phyloP scores from a whole-genome alignment of 2,888 invertebrate species.

The Heliconius hortense region DNA sequence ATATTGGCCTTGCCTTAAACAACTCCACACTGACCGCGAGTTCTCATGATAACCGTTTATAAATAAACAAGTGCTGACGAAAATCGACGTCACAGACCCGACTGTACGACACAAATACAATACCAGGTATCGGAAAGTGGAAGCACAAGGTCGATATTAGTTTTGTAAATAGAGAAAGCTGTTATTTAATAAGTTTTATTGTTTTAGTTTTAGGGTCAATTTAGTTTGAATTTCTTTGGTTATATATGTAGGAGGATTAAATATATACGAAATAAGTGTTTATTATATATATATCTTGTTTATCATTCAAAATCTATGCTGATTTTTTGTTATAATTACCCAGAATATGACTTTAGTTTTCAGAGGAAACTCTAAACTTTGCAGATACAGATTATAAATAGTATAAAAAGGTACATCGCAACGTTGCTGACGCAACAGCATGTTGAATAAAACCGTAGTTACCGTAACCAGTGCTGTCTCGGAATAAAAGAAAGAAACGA shows the following conservation, averaged over 20 bases:
- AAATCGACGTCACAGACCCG: constrained; percentile 41
- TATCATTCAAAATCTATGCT: background rate
- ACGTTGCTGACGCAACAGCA: constrained; percentile 6
- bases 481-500: constrained; percentile 5
- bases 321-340: background rate
- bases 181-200: background rate
- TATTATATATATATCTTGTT: background rate
- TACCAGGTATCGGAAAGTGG: constrained; percentile 26
- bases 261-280: background rate
- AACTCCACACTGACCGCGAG: constrained; percentile 14
- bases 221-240: background rate
- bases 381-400: background rate
- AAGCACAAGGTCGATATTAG: constrained; percentile 31
- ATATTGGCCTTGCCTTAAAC: background rate
- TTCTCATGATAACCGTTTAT: constrained; percentile 14
- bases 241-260: too few species aligned
- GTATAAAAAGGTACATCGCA: background rate
- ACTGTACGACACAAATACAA: constrained; percentile 10
- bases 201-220: background rate
- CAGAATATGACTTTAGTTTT: background rate
- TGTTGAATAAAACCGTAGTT: constrained; percentile 5
- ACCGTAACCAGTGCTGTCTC: constrained; percentile 17
- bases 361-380: background rate
- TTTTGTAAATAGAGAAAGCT: constrained; percentile 16
- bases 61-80: constrained; percentile 31